Base-by-base conservation (phyloP, 1,140 invertebrate species). In the Odontomachus brunneus region DNA sequence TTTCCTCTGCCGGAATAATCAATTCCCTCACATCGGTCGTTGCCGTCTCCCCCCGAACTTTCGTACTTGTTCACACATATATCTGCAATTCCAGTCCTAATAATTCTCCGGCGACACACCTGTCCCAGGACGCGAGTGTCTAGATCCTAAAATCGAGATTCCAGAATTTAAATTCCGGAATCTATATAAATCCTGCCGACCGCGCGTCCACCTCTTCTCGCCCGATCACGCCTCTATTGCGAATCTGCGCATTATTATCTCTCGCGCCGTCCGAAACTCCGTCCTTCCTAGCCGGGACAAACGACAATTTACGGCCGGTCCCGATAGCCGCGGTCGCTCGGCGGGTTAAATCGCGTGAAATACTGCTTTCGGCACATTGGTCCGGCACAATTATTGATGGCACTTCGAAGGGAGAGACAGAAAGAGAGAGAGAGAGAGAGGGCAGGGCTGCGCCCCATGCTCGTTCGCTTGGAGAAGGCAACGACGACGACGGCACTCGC, bases 261-360 rank as follows among this genome's bases (percentile, higher is more conserved):
- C 71, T 14, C 29, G 26, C 55, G 11, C 14, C 51, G 44, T 80
- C 33, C 75, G 75, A 80, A 80, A 80, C 63, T 80, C 60, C 11
- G 75, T 44, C 65, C 63, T 80, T 24, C 55, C 71, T 38, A 48
- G 75, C 48, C 33, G 29, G 60, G 33, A 24, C 22, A 65, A 44
- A 26, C 49, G 48, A 55, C 53, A 53, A 88, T 90, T 89, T 86
- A 86, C 87, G 48, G 72, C 55, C 55, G 29, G 66, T 48, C 65
- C 24, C 65, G 76, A 80, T 82, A 74, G 75, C 38, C 82, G 69
- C 62, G 73, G 84, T 81, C 53, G 83, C 62, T 15, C 69, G 72
- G 84, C 66, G 75, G 69, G 89, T 90, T 90, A 90, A 90, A 91
- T 91, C 89, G 86, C 75, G 84, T 86, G 89, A 91, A 87, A 89